A percentile compares a stretch with the other conserved stretches of the same genome.
phyloP scores from a whole-genome alignment of 2,888 invertebrate genomes.

The Calameuta filiformis region DNA sequence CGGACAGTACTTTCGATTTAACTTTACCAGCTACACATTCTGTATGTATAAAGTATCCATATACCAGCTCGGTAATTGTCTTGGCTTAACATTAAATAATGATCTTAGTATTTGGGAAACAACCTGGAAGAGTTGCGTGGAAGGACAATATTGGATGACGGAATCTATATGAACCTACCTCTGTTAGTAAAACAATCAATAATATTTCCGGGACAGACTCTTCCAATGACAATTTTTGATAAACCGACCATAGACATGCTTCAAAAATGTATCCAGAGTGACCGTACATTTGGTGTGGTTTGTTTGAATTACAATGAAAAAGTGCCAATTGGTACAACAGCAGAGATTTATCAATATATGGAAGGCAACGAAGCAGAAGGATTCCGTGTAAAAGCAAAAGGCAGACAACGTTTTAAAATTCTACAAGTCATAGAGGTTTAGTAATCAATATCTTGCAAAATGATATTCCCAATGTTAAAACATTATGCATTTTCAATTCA shows the following conservation, averaged over 20 bases:
- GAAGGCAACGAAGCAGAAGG: constrained; percentile 67
- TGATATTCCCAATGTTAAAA: not conserved
- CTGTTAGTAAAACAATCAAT: constrained; percentile 72
- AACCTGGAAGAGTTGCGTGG: constrained; percentile 74
- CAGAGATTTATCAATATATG: constrained; percentile 70
- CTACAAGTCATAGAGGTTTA: constrained; percentile 56
- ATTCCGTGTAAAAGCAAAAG: constrained; percentile 79
- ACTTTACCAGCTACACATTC: constrained; percentile 71
- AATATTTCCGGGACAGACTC: constrained; percentile 83
- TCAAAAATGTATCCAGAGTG: constrained; percentile 69
- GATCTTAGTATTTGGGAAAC: constrained; percentile 69
- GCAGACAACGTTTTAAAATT: constrained; percentile 79
- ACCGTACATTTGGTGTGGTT: constrained; percentile 76
- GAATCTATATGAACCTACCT: constrained; percentile 69
- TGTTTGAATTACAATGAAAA: constrained; percentile 65
- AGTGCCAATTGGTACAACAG: constrained; percentile 48
- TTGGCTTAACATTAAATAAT: constrained; percentile 9
- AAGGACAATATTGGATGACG: constrained; percentile 73
- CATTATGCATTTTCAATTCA: constrained; percentile 17
- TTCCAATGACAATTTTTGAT: constrained; percentile 76
- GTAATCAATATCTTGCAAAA: not conserved
- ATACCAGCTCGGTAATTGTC: not conserved
- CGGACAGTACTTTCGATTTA: constrained; percentile 65
- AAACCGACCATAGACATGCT: constrained; percentile 71
- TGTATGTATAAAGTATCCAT: constrained; percentile 52